Percentiles rank a stretch among this genome's conserved stretches.
Evolutionary conservation across 64 coral and sea anemone genomes (phyloP).

Genomic region (Montipora sp.): DNA sequence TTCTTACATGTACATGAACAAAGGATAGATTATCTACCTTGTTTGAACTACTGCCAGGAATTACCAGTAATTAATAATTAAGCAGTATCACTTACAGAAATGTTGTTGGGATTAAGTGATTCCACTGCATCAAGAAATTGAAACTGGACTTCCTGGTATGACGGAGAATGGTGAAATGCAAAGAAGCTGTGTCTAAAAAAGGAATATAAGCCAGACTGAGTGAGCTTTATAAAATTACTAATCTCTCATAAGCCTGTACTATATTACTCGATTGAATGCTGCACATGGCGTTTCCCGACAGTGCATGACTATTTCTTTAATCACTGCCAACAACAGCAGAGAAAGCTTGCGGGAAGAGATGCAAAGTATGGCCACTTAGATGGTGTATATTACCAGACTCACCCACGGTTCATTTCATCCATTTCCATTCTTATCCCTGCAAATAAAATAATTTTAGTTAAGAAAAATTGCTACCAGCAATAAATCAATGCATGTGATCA

Average conservation of each 20-base stretch:
- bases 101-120: slow-evolving; percentile 95
- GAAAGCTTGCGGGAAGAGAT: no score
- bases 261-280: no score
- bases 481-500: background rate
- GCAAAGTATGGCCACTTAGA: background rate
- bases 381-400: background rate
- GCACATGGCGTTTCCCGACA: no score
- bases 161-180: slow-evolving; percentile 77
- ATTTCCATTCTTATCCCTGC: slow-evolving; percentile 83
- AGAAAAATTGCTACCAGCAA: no score
- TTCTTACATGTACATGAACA: no score
- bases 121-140: slow-evolving; percentile 96
- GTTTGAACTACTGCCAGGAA: no score
- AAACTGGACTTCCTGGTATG: slow-evolving; percentile 91
- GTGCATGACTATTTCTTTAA: no score
- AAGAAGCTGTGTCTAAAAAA: slow-evolving; percentile 83
- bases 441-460: background rate
- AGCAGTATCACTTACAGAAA: slow-evolving; percentile 74
- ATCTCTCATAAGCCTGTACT: no score
- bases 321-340: no score
- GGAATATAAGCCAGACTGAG: background rate
- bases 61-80: background rate
- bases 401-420: slow-evolving; percentile 78
- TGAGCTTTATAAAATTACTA: no score
- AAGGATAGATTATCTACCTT: no score